phyloP scores from a whole-genome alignment of 2,113 vertebrate species.

The Alaudala cheleensis region DNA sequence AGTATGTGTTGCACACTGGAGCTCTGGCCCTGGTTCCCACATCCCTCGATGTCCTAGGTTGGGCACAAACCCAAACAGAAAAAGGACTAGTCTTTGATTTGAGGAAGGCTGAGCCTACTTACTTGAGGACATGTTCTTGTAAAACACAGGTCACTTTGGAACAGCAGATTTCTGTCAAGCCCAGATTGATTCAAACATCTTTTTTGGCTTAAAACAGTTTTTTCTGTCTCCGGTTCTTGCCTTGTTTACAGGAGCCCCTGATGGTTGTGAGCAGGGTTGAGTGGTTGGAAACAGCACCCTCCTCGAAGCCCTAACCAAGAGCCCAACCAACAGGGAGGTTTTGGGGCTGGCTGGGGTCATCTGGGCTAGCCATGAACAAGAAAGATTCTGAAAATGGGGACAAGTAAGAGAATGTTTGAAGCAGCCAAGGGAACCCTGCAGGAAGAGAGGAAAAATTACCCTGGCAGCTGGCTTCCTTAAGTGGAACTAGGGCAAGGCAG shows the following conservation, averaged over 20 bases:
- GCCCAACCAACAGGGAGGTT: background rate
- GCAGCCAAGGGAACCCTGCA: background rate
- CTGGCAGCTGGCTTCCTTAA: background rate
- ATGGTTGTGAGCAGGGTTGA: background rate
- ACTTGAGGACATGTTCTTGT: background rate
- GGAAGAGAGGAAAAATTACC: background rate
- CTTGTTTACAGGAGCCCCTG: background rate
- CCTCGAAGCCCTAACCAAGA: background rate
- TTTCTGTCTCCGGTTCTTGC: background rate
- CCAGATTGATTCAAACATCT: background rate
- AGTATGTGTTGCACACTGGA: background rate
- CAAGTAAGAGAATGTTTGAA: background rate
- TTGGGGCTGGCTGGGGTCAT: background rate
- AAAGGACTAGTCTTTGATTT: background rate
- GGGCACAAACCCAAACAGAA: background rate
- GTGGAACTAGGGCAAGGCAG: background rate
- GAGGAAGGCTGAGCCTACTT: background rate
- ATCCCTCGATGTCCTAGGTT: fast-evolving
- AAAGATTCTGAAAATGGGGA: background rate
- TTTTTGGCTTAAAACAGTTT: background rate
- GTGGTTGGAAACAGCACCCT: background rate
- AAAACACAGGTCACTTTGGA: background rate
- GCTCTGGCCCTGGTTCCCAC: background rate
- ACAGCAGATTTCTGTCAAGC: background rate
- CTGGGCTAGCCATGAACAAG: background rate